Evolutionary conservation across 2,113 vertebrate genomes (phyloP), one percentile per base, ranked within the genome.

Genomic region (Phrynocephalus versicolor): DNA sequence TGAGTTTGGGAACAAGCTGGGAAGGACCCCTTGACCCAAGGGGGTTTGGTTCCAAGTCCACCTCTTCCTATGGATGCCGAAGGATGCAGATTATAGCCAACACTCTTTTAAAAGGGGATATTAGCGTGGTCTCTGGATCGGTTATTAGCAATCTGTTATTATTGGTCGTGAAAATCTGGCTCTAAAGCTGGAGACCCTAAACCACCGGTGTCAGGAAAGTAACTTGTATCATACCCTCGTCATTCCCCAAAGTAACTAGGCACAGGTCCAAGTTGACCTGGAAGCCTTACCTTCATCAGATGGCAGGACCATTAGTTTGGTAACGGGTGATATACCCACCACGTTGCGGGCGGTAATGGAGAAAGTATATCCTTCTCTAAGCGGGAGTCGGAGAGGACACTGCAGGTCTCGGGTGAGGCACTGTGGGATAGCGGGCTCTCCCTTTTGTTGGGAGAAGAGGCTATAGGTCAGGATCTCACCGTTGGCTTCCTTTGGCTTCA

Each of bases 401-500:
- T 45, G 70, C 10, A 83, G 58, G 14, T 86, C 33, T n/a, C 1
- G 76, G 25, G 88, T 82, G 79, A 58, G 0, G 33, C 75, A 86
- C 1, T n/a, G 62, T 7, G 45, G n/a, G 1, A 18, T 1, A 1
- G 70, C 21, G 2, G 72, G 33, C 74, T 70, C 70, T 27, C 74
- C 80, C 6, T 77, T 73, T 15, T n/a, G 75, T 30, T 76, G 84
- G 13, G 84, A 90, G 33, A 25, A 25, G 14, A 87, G 39, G 14
- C 55, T 30, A 33, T 91, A 93, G 23, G 62, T 85, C 82, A 90
- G 75, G 58, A 89, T 90, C 39, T 79, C 69, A 0, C 91, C 88
- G 6, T 88, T 88, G 27, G 84, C 87, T 45, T 88, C 80, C 41
- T 75, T 72, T 33, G 62, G 76, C 27, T 58, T 25, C 71, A 91